These are phyloP conservation scores for Caranx ignobilis DNA, from an alignment of 2,113 vertebrate genomes.

Conservation along the genomic window DNA sequence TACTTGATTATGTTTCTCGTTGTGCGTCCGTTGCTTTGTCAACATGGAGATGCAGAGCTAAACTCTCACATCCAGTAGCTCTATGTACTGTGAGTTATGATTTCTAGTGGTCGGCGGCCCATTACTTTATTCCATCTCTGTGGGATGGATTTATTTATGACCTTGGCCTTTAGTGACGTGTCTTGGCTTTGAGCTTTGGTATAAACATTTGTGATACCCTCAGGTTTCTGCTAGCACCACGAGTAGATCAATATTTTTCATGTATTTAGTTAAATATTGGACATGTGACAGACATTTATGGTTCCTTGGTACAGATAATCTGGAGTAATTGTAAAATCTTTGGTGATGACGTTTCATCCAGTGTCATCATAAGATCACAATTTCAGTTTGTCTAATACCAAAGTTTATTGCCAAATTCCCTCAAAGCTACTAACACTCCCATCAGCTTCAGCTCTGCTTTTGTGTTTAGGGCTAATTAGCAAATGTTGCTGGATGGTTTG, in stretches of 20 bases:
- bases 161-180: background rate
- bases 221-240: background rate
- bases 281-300: background rate
- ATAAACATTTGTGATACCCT: background rate
- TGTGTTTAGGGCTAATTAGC: background rate
- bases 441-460: background rate
- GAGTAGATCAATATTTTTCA: background rate
- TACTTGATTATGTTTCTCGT: slow-evolving; percentile 8
- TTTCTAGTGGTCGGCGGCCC: background rate
- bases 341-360: background rate
- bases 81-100: background rate
- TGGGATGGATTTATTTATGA: too few relatives aligned
- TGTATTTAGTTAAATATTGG: too few relatives aligned
- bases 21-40: background rate
- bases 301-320: background rate
- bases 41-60: background rate
- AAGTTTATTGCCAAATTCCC: background rate
- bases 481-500: background rate
- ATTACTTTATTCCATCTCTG: background rate
- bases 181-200: background rate
- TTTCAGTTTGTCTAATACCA: background rate
- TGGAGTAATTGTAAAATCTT: background rate
- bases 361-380: background rate
- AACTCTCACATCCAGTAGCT: background rate
- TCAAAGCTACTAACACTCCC: background rate